Evolutionary conservation across 2,888 invertebrate genomes (phyloP), one percentile per base, ranked within the genome.

Genomic region (Salticus scenicus): DNA sequence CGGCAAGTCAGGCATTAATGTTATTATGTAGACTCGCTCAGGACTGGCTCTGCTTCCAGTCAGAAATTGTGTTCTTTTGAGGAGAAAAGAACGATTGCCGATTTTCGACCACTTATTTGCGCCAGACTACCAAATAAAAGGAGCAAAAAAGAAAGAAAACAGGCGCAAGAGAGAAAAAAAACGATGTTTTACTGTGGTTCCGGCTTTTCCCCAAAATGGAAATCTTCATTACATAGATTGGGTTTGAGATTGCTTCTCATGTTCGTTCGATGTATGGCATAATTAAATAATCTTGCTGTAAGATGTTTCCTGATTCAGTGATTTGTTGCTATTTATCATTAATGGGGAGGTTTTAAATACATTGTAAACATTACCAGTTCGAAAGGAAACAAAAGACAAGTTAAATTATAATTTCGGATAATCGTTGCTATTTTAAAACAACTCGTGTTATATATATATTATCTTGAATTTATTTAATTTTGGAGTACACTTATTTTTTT

Each of bases 1-100:
- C 74, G n/a, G 70, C 24, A 71, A 64, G 66, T 66, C 72, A 51
- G 72, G 80, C 80, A 80, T 80, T 80, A 80, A 80, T 63, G 80
- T 80, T 80, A 80, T 80, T 80, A 80, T 80, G 80, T 80, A 80
- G 64, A 73, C 37, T 67, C 70, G 37, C 77, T 47, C 14, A 17
- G 42, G 57, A n/a, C 63, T 33, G 30, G 69, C 69, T 77, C 76
- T 67, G 69, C 47, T 51, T 17, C 51, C 63, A 64, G 64, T 71
- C 78, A 64, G 41, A 63, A 47, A 66, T 27, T 63, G 78, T 42
- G 78, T 64, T 37, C 51, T 30, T 57, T 33, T 37, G 20, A 41
- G 30, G 63, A 31, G 20, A 7, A 27, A 33, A n/a, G 28, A 63
- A 31, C 69, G 57, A 71, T 71, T 33, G 71, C 33, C 71, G 71